Conservation (phyloP, 2,113 vertebrate species). For the Cyphomyrus discorhynchus region DNA sequence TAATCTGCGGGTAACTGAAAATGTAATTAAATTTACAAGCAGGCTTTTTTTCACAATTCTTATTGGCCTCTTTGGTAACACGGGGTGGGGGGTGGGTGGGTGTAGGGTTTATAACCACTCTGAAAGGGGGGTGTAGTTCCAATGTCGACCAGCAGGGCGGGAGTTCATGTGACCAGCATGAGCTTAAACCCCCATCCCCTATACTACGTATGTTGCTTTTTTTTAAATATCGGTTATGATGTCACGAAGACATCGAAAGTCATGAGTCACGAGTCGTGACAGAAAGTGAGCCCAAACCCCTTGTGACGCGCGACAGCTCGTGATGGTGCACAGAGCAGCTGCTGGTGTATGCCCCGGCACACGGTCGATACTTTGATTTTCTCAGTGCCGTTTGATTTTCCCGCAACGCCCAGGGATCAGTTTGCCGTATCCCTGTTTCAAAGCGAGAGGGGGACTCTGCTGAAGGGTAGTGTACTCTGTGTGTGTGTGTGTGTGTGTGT, state of each 20-base stretch:
- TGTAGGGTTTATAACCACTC: not conserved
- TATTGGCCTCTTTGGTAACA: constrained; percentile 51
- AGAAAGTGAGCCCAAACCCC: not conserved
- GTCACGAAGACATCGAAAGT: not conserved
- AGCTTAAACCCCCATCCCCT: constrained; percentile 32
- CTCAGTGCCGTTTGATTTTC: constrained; percentile 35
- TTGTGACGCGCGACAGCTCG: not conserved
- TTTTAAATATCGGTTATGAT: not conserved
- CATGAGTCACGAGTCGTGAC: not conserved
- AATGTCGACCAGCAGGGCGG: not conserved
- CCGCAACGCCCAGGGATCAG: constrained; percentile 39
- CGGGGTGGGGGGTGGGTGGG: not conserved
- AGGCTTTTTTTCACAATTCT: constrained; percentile 54
- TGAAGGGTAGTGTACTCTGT: constrained; percentile 25
- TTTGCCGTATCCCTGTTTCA: constrained; percentile 33
- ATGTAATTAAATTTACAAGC: constrained; percentile 67
- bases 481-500: constrained; percentile 16
- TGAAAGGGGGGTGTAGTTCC: not conserved
- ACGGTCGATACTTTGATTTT: constrained; percentile 36
- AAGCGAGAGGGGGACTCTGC: constrained; percentile 27
- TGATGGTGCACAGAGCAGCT: constrained; percentile 17
- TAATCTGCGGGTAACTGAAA: constrained; percentile 67
- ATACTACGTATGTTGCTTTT: not conserved
- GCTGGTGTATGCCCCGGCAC: constrained; percentile 25
- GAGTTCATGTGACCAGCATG: constrained; percentile 37